Conservation (phyloP, 2,888 invertebrate species). For the Drosophila barbarae region DNA sequence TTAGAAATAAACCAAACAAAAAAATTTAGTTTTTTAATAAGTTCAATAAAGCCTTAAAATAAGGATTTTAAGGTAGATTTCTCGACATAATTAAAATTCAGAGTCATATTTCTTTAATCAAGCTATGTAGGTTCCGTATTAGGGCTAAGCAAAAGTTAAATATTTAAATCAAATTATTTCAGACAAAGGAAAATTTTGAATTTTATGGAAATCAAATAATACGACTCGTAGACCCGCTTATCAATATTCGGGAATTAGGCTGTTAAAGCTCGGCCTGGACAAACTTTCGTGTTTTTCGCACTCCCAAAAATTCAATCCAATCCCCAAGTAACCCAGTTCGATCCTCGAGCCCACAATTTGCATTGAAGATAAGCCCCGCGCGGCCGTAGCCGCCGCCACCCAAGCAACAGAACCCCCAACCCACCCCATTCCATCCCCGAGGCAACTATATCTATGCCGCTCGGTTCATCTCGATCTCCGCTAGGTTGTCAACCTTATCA, state of each 20-base stretch:
- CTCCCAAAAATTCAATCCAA: constrained; percentile 9
- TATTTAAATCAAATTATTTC: constrained; percentile 1
- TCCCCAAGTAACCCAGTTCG: constrained; percentile 45
- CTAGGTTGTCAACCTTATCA: constrained; percentile 51
- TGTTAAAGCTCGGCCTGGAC: constrained; percentile 6
- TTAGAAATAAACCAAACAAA: not conserved
- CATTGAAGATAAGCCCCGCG: constrained; percentile 45
- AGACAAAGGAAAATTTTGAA: constrained; percentile 17
- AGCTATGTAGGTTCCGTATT: not conserved
- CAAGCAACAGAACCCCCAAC: not conserved
- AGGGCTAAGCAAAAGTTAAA: constrained; percentile 3
- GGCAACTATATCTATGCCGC: constrained; percentile 17
- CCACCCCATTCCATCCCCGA: constrained; percentile 7
- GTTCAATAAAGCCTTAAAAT: no score
- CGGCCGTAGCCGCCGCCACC: not conserved
- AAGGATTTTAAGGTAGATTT: not conserved
- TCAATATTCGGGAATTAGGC: constrained; percentile 4
- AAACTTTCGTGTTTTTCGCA: constrained; percentile 20
- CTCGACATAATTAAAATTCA: not conserved
- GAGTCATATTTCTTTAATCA: not conserved
- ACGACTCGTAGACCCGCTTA: constrained; percentile 6
- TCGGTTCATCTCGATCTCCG: constrained; percentile 27
- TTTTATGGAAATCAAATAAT: constrained; percentile 25
- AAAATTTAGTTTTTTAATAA: not conserved
- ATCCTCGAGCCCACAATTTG: constrained; percentile 52